A percentile compares a stretch with the other conserved stretches of the same genome.
These are phyloP conservation scores for Epinephelus fuscoguttatus DNA, from an alignment of 2,113 vertebrate species.

Conservation along the genomic window DNA sequence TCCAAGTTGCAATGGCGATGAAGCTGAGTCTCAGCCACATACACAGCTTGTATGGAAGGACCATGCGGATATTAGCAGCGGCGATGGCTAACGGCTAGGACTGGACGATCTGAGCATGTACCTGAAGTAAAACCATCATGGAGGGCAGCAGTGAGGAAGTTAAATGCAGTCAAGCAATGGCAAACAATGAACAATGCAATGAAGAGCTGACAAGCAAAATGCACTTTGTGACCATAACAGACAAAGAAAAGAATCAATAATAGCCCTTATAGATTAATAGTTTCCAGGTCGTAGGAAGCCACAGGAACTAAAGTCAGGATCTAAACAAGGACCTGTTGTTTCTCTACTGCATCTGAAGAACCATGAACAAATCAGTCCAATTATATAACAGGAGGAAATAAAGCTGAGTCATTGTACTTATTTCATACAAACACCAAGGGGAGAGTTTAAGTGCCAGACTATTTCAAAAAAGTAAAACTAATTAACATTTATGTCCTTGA, in stretches of 20 bases:
- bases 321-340: neutral
- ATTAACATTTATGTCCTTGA: neutral
- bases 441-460: neutral
- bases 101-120: constrained; percentile 34
- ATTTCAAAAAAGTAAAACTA: neutral
- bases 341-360: constrained; percentile 7
- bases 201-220: constrained; percentile 54
- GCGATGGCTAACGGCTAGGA: constrained; percentile 27
- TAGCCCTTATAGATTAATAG: neutral
- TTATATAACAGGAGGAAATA: neutral
- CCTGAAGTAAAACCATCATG: constrained; percentile 33
- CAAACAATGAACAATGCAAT: constrained; percentile 64
- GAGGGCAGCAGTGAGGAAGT: constrained; percentile 40
- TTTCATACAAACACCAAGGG: neutral
- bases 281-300: neutral
- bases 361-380: constrained; percentile 15
- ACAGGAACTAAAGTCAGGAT: constrained; percentile 3
- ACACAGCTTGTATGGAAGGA: constrained; percentile 59
- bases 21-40: constrained; percentile 47
- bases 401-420: neutral
- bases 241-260: neutral
- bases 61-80: constrained; percentile 65
- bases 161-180: constrained; percentile 65
- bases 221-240: neutral
- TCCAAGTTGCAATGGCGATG: constrained; percentile 67